These are phyloP conservation scores for Zaprionus inermis DNA, from an alignment of 1,140 invertebrate genomes.

Conservation along the genomic window DNA sequence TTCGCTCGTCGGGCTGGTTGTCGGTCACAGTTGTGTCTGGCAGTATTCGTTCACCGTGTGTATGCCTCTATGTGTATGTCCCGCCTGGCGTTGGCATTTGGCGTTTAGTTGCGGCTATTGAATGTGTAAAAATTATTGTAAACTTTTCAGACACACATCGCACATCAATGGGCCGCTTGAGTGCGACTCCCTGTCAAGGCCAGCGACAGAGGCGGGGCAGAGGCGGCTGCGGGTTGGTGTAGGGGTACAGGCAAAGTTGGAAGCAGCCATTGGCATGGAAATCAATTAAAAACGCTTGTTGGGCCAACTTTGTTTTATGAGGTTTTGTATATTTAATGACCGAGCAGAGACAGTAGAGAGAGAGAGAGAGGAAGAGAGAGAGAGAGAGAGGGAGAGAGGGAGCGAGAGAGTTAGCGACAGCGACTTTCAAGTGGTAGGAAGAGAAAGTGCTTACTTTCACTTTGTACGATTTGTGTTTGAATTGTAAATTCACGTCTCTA, in stretches of 20 bases:
- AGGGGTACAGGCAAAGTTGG: conserved; percentile 8
- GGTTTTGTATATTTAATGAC: conserved; percentile 57
- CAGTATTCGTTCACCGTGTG: conserved; percentile 43
- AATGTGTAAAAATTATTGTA: conserved; percentile 81
- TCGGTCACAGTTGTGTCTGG: conserved; percentile 72
- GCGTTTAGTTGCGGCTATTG: conserved; percentile 79
- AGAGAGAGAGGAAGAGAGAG: not conserved
- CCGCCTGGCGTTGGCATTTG: conserved; percentile 64
- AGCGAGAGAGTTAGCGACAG: not conserved
- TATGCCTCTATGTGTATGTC: no score
- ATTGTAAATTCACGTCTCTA: conserved; percentile 24
- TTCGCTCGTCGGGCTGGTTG: conserved; percentile 14
- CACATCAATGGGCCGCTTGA: conserved; percentile 49
- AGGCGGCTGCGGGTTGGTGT: not conserved
- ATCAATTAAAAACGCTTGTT: conserved; percentile 81
- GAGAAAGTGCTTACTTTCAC: conserved; percentile 37
- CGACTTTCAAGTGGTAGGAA: not conserved
- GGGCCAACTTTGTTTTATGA: conserved; percentile 72
- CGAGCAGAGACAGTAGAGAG: conserved; percentile 9
- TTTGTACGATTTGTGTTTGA: conserved; percentile 25
- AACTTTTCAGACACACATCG: conserved; percentile 76
- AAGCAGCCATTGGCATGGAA: conserved; percentile 62
- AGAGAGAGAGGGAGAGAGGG: not conserved
- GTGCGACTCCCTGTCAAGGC: not conserved
- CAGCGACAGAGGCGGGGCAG: not conserved